Evolutionary conservation across 2,113 vertebrate genomes (phyloP), one percentile per base, ranked within the genome.

Genomic region (Tichodroma muraria): DNA sequence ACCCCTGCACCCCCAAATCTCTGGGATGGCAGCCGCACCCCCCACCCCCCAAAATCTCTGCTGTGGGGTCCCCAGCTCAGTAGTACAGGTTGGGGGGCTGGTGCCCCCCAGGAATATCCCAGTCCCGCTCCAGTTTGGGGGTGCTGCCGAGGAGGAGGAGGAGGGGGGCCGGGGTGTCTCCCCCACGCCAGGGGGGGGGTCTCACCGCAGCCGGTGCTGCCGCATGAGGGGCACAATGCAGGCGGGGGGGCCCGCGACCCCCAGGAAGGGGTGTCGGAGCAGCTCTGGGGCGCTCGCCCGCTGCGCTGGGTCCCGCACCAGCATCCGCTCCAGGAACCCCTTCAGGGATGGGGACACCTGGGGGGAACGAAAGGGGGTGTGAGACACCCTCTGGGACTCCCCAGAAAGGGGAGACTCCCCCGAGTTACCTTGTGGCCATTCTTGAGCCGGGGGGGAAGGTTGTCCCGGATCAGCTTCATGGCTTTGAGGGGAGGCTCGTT

Each of bases 401-500:
- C 30, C 10, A 3, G 10, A 8, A 37, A 12, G 8, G 6, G 42
- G 50, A 12, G 8, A 4, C 4, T 5, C 13, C 4, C 31, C 35
- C 27, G 1, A 11, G 10, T 35, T 96, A 99, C 99, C 98, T 99
- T 99, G 97, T 99, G 99, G 63, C 98, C 96, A 19, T 99, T 99
- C 94, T 99, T 99, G 15, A 99, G 98, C 92, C 99, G 99, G 38
- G 99, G 99, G 0, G 99, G 99, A 35, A 99, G 96, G 90, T 99
- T 99, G 98, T 99, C 99, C 20, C 99, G 98, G 80, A 99, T 99
- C 99, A 99, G 99, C 93, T 99, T 99, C 99, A 99, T 99, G 63
- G 99, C 99, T 96, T 99, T 99, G 22, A 99, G 97, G 0, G 99
- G 99, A 1, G 99, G 99, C 95, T 99, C 99, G 1, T 99, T 99